These are phyloP conservation scores for Ciconia maguari DNA, from an alignment of 2,113 vertebrate species.

Conservation along the genomic window DNA sequence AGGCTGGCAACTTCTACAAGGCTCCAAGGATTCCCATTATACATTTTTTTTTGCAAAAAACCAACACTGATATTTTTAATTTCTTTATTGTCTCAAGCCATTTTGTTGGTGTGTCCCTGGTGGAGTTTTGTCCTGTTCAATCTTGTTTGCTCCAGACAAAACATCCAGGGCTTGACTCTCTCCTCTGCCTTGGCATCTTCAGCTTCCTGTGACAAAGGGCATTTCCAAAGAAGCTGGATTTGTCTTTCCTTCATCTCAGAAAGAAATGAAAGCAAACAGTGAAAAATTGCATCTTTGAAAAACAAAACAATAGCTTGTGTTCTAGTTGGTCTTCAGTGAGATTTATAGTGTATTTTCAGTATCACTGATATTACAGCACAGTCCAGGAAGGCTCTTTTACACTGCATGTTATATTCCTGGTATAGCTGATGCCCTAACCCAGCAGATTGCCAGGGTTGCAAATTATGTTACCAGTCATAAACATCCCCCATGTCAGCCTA, in stretches of 20 bases:
- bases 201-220: neutral
- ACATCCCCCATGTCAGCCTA: neutral
- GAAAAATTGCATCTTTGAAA: neutral
- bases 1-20: neutral
- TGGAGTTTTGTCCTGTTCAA: neutral
- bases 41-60: accelerated
- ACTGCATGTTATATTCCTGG: accelerated
- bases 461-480: neutral
- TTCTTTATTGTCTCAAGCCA: neutral
- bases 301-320: neutral
- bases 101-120: neutral
- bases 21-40: neutral
- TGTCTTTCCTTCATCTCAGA: neutral
- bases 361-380: neutral
- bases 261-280: neutral
- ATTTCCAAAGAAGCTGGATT: neutral
- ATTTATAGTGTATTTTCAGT: neutral
- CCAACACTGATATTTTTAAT: neutral
- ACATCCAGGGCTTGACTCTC: neutral
- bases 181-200: neutral
- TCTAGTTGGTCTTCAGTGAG: neutral
- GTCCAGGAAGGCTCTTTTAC: neutral
- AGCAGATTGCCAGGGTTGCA: neutral
- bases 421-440: neutral
- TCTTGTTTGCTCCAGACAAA: neutral